Percentiles rank a stretch among this genome's conserved stretches.
These are phyloP conservation scores for Dyspetes luteomarginatus DNA, from an alignment of 2,888 invertebrate species.

Conservation along the genomic window DNA sequence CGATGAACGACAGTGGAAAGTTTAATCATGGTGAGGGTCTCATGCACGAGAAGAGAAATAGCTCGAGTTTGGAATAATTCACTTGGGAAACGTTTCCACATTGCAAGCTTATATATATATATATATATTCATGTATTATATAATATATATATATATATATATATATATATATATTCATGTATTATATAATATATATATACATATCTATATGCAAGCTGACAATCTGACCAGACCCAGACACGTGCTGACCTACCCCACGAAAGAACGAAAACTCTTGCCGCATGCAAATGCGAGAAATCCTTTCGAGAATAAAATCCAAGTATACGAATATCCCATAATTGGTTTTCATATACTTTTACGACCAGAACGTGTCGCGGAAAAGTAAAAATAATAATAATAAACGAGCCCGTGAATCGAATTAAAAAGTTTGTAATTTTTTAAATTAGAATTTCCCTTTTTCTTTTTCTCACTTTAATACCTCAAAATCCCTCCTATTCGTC, in stretches of 20 bases:
- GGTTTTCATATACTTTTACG: neutral
- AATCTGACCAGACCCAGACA: neutral
- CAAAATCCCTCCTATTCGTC: no score
- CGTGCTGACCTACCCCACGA: neutral
- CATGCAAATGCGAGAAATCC: conserved; percentile 20
- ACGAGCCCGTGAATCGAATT: no score
- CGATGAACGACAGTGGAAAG: neutral
- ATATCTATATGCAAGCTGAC: no score
- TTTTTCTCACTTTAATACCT: neutral
- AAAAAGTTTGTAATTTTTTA: neutral
- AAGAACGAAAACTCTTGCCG: neutral
- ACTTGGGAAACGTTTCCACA: neutral
- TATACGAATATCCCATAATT: neutral
- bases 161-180: no score
- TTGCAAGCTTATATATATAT: neutral
- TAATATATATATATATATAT: no score
- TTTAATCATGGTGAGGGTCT: neutral
- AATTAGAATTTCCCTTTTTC: neutral
- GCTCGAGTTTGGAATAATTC: neutral
- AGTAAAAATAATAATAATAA: neutral
- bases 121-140: no score
- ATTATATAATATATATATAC: no score
- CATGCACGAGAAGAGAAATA: neutral
- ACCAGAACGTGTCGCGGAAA: neutral
- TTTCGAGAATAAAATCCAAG: neutral